These are phyloP conservation scores for Mastomys natalensis DNA, from an alignment of 2,113 vertebrate genomes.

Conservation along the genomic window DNA sequence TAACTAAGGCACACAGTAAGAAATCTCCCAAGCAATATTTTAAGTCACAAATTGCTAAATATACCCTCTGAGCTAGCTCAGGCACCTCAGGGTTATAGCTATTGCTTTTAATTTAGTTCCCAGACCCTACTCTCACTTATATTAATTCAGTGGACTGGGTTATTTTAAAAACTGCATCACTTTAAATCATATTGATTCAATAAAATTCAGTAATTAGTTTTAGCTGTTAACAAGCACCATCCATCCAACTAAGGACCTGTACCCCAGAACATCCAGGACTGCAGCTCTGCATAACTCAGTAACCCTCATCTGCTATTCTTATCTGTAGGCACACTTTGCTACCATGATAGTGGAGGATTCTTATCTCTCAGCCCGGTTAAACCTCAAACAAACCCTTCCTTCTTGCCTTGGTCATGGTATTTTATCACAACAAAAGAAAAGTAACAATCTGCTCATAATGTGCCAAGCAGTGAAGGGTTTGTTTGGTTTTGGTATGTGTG, in stretches of 20 bases:
- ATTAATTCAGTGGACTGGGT: background rate
- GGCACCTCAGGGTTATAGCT: background rate
- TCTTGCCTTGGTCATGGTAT: background rate
- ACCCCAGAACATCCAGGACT: background rate
- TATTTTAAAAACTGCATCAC: background rate
- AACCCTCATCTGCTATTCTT: background rate
- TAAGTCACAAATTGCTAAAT: background rate
- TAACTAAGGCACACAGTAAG: background rate
- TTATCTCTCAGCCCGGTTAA: background rate
- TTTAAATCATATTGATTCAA: constrained; percentile 8
- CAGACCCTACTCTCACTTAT: background rate
- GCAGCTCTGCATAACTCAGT: background rate
- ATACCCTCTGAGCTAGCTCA: background rate
- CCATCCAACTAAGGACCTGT: background rate
- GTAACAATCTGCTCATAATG: background rate
- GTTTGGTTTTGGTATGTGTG: background rate
- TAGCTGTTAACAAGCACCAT: background rate
- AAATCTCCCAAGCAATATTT: background rate
- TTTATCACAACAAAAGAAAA: background rate
- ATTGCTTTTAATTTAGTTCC: background rate
- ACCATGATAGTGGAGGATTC: background rate
- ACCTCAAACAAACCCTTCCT: background rate
- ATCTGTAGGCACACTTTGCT: background rate
- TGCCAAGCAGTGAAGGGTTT: background rate
- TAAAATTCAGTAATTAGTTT: background rate